Evolutionary conservation across 2,888 invertebrate genomes (phyloP), one percentile per base, ranked within the genome.

Genomic region (Aleiodes leptofemur): DNA sequence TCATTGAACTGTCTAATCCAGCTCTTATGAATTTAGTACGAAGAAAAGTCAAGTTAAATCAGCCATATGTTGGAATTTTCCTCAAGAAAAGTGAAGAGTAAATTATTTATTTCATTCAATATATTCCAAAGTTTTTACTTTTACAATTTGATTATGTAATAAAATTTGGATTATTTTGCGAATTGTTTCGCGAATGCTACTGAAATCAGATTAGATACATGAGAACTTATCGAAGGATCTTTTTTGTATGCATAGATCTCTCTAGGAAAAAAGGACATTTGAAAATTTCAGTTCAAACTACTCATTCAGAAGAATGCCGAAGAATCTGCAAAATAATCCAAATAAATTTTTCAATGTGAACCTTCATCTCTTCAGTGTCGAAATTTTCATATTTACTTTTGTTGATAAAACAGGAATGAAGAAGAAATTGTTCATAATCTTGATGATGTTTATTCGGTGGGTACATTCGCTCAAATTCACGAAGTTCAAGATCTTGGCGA

Each of bases 21-120:
- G 92, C 93, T 72, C 91, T 99, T 73, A 96, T 98, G 86, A 96
- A 97, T 87, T 88, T 99, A 64, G 93, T 99, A 76, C 92, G 98
- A 85, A 93, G 97, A 79, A 99, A 99, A 91, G 97, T 99, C 0
- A 96, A 96, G 89, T 90, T 99, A 14, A 98, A 98, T 89, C 98
- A 98, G 88, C 99, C 99, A 0, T 99, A 99, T 86, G 95, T 98
- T 68, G 99, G 99, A 4, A 95, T 99, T 69, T 99, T 99, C 87
- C 91, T 99, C 82, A 98, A 98, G 86, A 97, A 95, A 87, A 94
- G 95, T 85, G 96, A 97, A 86, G 97, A 96, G 94, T 94, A 89
- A 88, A 91, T 87, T 1, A 34, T 64, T 53, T 55, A 9, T 7
- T 9, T 23, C 16, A 57, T 66, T 71, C 31, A 57, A 53, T 34